Conservation (phyloP, 2,888 invertebrate species). For the Machimus rusticus region DNA sequence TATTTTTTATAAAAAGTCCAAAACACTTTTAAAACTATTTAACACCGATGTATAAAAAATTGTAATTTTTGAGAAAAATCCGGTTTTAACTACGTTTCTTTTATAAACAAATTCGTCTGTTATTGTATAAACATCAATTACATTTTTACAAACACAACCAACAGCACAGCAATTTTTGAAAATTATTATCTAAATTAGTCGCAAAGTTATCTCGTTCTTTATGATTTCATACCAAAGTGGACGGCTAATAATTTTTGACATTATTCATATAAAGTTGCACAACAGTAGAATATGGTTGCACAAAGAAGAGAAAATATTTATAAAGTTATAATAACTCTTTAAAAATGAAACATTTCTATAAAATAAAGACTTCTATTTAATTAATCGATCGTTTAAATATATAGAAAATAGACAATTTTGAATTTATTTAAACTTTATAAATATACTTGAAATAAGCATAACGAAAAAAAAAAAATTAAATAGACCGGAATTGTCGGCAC, state of each 20-base stretch:
- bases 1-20: background rate
- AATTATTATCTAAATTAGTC: conserved; percentile 20
- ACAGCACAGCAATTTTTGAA: conserved; percentile 39
- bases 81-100: conserved; percentile 25
- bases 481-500: background rate
- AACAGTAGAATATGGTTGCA: background rate
- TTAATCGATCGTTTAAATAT: background rate
- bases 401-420: background rate
- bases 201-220: background rate
- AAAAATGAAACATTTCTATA: background rate
- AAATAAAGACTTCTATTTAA: background rate
- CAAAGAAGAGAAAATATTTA: background rate
- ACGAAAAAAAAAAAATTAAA: background rate
- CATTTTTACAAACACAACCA: conserved; percentile 38
- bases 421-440: background rate
- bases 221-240: background rate
- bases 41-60: conserved; percentile 30
- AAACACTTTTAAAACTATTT: conserved; percentile 9
- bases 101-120: background rate
- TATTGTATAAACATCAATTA: conserved; percentile 11
- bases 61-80: conserved; percentile 11
- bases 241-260: background rate
- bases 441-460: background rate
- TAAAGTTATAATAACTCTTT: background rate
- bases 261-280: background rate